Evolutionary conservation across 2,113 vertebrate species (phyloP).

Genomic region (Nothocercus nigrocapillus): DNA sequence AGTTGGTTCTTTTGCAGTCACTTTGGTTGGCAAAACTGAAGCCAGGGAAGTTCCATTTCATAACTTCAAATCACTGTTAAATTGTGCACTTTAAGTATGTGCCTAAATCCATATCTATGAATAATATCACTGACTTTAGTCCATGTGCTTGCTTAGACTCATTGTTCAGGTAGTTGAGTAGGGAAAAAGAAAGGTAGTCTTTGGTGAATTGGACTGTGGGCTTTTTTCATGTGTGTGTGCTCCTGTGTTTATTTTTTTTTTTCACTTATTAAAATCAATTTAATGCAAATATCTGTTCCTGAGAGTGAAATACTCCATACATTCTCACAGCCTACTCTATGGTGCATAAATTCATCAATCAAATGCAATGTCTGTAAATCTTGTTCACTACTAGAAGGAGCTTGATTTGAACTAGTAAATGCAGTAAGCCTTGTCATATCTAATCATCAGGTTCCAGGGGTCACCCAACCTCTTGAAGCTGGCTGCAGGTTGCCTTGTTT

Average conservation of each 20-base stretch:
- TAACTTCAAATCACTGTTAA: not conserved
- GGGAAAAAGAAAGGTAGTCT: not conserved
- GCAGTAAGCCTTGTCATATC: not conserved
- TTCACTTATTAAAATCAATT: not conserved
- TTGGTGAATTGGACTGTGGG: not conserved
- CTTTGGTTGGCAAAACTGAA: not conserved
- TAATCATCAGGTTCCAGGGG: not conserved
- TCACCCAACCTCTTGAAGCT: not conserved
- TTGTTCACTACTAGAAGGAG: not conserved
- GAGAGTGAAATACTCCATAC: not conserved
- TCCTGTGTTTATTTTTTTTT: not conserved
- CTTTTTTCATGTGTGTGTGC: not conserved
- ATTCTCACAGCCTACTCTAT: not conserved
- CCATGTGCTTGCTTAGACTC: not conserved
- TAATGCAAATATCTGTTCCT: not conserved
- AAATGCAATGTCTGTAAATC: not conserved
- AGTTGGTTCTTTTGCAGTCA: not conserved
- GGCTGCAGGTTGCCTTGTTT: not conserved
- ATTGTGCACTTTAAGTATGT: not conserved
- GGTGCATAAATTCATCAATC: not conserved
- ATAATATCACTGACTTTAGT: not conserved
- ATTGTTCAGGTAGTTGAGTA: not conserved
- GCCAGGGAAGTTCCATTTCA: not conserved
- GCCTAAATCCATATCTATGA: not conserved
- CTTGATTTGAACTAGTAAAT: not conserved